Percentiles rank a stretch among this genome's conserved stretches.
Evolutionary conservation across 2,797 vertebrate genomes (phyloP).

Genomic region (Fistularia commersonii): DNA sequence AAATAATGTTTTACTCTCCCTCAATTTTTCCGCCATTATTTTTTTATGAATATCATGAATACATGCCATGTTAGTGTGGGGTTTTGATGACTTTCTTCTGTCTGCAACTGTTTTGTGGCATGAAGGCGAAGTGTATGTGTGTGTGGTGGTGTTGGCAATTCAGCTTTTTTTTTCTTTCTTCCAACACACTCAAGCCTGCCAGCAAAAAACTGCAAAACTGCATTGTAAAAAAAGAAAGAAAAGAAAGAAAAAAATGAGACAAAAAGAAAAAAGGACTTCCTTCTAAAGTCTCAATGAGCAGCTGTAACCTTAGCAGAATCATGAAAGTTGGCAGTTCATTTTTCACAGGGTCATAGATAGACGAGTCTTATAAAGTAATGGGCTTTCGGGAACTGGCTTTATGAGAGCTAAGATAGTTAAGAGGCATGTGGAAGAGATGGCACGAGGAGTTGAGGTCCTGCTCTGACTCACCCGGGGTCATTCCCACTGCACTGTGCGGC

Average conservation of each 20-base stretch:
- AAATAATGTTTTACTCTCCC: too few species aligned
- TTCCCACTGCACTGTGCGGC: slow-evolving; percentile 67
- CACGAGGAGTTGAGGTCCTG: slow-evolving; percentile 72
- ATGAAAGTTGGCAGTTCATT: slow-evolving; percentile 86
- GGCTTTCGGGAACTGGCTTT: slow-evolving; percentile 81
- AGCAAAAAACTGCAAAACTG: slow-evolving; percentile 56
- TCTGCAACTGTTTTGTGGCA: not conserved
- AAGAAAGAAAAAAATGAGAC: slow-evolving; percentile 13
- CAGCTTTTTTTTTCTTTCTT: slow-evolving; percentile 28
- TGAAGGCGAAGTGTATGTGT: not conserved
- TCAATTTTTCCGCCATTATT: too few species aligned
- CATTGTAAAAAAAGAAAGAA: slow-evolving; percentile 39
- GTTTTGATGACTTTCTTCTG: not conserved
- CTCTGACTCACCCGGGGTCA: slow-evolving; percentile 75
- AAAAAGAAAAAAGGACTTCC: slow-evolving; percentile 48
- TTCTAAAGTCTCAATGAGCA: slow-evolving; percentile 70
- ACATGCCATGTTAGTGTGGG: too few species aligned
- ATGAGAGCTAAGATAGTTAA: slow-evolving; percentile 85
- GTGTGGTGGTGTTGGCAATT: not conserved
- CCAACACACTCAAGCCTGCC: slow-evolving; percentile 26
- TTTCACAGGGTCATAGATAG: slow-evolving; percentile 84
- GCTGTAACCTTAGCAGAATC: slow-evolving; percentile 81
- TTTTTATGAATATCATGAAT: too few species aligned
- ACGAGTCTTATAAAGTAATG: slow-evolving; percentile 83
- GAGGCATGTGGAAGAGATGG: slow-evolving; percentile 76